Percentiles rank a stretch among this genome's conserved stretches.
These are phyloP conservation scores for Oasisia sp. DNA, from an alignment of 2,888 invertebrate species.

Conservation along the genomic window DNA sequence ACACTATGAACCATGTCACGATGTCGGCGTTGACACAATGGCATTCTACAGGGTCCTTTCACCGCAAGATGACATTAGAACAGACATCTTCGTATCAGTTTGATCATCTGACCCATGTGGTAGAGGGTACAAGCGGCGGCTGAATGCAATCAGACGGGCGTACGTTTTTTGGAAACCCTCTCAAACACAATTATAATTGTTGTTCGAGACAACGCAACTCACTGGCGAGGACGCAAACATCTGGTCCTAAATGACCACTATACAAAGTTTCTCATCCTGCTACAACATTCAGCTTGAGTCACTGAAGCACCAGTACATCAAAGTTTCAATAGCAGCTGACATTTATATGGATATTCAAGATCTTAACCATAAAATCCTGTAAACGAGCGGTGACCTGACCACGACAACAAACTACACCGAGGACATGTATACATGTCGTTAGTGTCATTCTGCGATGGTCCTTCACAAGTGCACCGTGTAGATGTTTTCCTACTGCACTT, in stretches of 20 bases:
- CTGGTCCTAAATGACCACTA: not conserved
- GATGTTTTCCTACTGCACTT: not conserved
- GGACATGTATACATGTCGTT: not conserved
- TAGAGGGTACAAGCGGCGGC: not conserved
- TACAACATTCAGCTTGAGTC: not conserved
- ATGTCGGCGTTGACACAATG: not conserved
- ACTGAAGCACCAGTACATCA: not conserved
- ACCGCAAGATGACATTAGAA: not conserved
- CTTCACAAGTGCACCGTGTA: not conserved
- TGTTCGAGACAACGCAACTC: not conserved
- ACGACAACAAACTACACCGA: not conserved
- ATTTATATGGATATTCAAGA: not conserved
- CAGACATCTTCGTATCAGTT: not conserved
- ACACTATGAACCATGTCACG: not conserved
- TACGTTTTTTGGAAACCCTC: not conserved
- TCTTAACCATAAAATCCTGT: not conserved
- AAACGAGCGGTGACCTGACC: not conserved
- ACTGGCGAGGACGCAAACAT: not conserved
- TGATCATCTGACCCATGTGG: not conserved
- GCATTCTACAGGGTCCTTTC: not conserved
- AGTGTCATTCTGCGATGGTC: not conserved
- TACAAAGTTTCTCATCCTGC: not conserved
- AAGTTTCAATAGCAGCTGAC: not conserved
- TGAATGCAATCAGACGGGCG: not conserved
- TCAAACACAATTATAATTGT: not conserved